Base-by-base conservation (phyloP, 2,113 vertebrate genomes). In the Gopherus flavomarginatus region DNA sequence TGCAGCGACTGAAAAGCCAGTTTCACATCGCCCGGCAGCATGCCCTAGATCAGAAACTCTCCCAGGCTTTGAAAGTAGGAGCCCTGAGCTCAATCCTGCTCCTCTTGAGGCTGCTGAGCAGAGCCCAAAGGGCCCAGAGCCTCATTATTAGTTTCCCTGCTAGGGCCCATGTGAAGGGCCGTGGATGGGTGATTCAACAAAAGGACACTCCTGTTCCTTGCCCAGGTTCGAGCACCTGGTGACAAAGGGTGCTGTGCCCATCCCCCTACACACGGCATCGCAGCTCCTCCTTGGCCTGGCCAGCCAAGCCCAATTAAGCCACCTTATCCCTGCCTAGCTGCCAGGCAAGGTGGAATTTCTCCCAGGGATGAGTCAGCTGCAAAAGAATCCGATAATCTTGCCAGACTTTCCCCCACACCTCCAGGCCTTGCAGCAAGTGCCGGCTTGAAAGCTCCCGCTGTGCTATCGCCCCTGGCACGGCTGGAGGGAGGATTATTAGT, bases 401-500 rank as follows among this genome's bases (percentile, higher is more conserved):
- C 5, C n/a, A 42, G 47, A 13, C 29, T 27, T 80, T 72, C 85
- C 72, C 81, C 57, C 56, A 69, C 6, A 75, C 72, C 69, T 87
- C 69, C 31, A 29, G 52, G 27, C 26, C 57, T 56, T 49, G 8
- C 54, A 65, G 47, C 29, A 57, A 86, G 38, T 87, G 47, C 79
- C 38, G 24, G 11, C 79, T 50, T 52, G 88, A 80, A 52, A 69
- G 69, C 22, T 80, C 31, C 24, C 31, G 11, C 31, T 1, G 0
- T 5, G 44, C 11, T 26, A 19, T 26, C 59, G 65, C 19, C 83
- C 38, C 82, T 53, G 65, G 9, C 21, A 80, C 88, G 17, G 77
- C 24, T 38, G 13, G 53, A 81, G 49, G 49, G 42, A 42, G 26
- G 1, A 0, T 10, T 38, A 27, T 31, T 0, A 1, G 3, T 87